phyloP scores from a whole-genome alignment of 37 sponge, comb jelly and placozoan species.

The Axinella damicornis region DNA sequence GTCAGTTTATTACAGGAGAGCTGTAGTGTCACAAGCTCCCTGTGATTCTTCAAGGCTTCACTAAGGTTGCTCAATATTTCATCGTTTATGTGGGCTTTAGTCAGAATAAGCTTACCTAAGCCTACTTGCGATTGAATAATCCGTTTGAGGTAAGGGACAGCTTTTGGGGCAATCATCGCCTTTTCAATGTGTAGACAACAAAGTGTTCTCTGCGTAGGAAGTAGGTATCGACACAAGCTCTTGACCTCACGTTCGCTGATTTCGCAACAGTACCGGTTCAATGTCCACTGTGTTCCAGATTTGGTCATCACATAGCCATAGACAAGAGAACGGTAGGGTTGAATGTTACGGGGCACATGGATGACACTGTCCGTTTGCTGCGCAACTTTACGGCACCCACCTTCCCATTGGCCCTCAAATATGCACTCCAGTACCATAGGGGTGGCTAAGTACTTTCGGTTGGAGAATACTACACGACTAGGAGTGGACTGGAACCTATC shows the following conservation, averaged over 20 bases:
- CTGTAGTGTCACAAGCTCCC: background rate
- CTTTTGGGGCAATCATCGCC: background rate
- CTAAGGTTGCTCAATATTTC: background rate
- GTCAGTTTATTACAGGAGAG: background rate
- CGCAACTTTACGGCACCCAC: constrained; percentile 18
- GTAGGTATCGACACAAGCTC: background rate
- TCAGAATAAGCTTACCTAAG: background rate
- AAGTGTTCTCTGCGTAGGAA: background rate
- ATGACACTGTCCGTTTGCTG: background rate
- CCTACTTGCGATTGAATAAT: background rate
- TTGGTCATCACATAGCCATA: constrained; percentile 34
- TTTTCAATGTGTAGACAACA: background rate
- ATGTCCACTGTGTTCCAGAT: constrained; percentile 8
- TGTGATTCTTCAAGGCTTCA: background rate
- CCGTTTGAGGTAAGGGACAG: background rate
- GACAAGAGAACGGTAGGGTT: constrained; percentile 24
- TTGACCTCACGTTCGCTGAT: constrained; percentile 23
- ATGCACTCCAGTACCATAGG: constrained; percentile 15
- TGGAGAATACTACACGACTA: background rate
- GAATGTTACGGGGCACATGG: background rate
- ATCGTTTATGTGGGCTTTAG: background rate
- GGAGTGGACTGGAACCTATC: constrained; percentile 22
- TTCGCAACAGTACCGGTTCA: background rate
- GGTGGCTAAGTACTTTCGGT: background rate
- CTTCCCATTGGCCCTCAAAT: constrained; percentile 46